Percentiles rank a stretch among this genome's conserved stretches.
phyloP scores from a whole-genome alignment of 2,113 vertebrate species.

The Microtus richardsoni region DNA sequence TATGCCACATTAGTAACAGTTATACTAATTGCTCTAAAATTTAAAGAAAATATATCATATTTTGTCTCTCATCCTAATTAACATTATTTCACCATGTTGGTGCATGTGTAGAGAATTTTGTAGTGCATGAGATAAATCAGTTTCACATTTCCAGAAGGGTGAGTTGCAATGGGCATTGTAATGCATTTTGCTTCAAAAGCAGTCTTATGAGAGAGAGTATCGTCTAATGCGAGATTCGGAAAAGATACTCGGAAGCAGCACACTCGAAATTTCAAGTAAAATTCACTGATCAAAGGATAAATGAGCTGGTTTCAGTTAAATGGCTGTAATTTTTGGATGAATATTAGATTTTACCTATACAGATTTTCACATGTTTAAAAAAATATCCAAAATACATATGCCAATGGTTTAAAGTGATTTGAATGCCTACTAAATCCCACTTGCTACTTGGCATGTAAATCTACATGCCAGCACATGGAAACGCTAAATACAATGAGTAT shows the following conservation, averaged over 20 bases:
- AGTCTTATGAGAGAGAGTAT: constrained; percentile 70
- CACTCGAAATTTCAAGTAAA: constrained; percentile 47
- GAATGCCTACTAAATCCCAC: neutral
- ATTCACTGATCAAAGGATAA: constrained; percentile 28
- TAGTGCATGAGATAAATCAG: constrained; percentile 79
- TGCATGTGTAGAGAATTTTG: constrained; percentile 81
- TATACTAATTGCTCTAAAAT: constrained; percentile 80
- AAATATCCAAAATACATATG: neutral
- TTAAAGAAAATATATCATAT: constrained; percentile 79
- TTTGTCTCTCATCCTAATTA: constrained; percentile 79
- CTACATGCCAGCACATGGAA: neutral
- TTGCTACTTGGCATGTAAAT: constrained; percentile 8
- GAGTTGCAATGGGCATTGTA: constrained; percentile 75
- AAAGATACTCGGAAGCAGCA: constrained; percentile 37
- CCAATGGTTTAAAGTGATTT: constrained; percentile 35
- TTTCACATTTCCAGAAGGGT: constrained; percentile 73
- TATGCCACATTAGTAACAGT: constrained; percentile 78
- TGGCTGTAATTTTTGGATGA: constrained; percentile 16
- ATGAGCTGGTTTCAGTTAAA: constrained; percentile 50
- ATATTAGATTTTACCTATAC: constrained; percentile 9
- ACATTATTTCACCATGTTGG: constrained; percentile 73
- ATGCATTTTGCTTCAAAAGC: constrained; percentile 76
- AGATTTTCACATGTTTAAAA: constrained; percentile 36
- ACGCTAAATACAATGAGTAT: neutral
- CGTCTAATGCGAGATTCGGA: constrained; percentile 10